Conservation (phyloP, 2,113 vertebrate species). For the Salvelinus fontinalis region DNA sequence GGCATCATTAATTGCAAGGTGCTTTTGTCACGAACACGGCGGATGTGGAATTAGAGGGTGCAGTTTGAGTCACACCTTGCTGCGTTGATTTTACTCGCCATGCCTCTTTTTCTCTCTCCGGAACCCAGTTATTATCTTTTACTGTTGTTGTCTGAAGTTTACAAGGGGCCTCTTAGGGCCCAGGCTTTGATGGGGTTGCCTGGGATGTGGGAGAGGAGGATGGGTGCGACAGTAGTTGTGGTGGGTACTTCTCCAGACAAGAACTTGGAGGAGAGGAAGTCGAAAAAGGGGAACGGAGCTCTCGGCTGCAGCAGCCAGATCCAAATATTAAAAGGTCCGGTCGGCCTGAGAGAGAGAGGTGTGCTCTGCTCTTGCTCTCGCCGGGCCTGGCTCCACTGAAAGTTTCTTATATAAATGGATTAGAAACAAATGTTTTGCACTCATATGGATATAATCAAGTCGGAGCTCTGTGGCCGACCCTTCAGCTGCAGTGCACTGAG, state of each 20-base stretch:
- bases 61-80: conserved; percentile 41
- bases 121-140: conserved; percentile 57
- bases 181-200: conserved; percentile 57
- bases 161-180: conserved; percentile 61
- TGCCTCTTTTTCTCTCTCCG: conserved; percentile 37
- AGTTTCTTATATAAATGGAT: conserved; percentile 76
- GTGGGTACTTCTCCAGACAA: conserved; percentile 4
- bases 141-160: conserved; percentile 65
- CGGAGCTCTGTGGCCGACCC: conserved; percentile 60
- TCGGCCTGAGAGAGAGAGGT: conserved; percentile 27
- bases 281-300: conserved; percentile 29
- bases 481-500: conserved; percentile 60
- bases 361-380: conserved; percentile 22
- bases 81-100: neutral
- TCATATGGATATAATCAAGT: conserved; percentile 76
- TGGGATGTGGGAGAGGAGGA: conserved; percentile 20
- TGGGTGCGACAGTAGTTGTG: conserved; percentile 12
- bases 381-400: conserved; percentile 63
- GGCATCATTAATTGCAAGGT: conserved; percentile 36
- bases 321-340: conserved; percentile 53
- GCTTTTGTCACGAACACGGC: conserved; percentile 20
- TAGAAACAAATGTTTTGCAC: conserved; percentile 76
- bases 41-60: conserved; percentile 47
- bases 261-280: neutral
- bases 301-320: conserved; percentile 52